phyloP scores from a whole-genome alignment of 1,140 invertebrate species.

The Homalodisca vitripennis region DNA sequence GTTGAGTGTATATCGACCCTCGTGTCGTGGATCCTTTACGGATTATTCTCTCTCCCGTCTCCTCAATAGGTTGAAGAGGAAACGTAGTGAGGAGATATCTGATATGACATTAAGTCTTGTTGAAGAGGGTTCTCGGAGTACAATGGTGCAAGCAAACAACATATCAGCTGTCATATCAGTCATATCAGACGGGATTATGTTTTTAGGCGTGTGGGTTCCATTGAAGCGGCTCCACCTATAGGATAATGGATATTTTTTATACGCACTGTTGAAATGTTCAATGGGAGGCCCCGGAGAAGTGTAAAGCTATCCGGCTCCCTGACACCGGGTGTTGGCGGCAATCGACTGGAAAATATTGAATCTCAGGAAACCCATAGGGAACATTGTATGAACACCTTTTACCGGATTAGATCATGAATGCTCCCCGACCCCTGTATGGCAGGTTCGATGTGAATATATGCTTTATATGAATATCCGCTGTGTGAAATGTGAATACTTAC shows the following conservation, averaged over 20 bases:
- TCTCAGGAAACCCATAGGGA: no score
- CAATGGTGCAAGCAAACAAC: background rate
- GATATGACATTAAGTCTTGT: constrained; percentile 1
- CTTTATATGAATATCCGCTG: no score
- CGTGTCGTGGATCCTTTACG: no score
- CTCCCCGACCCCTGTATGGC: no score
- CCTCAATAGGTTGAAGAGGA: background rate
- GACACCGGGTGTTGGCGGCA: background rate
- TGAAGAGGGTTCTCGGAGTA: constrained; percentile 11
- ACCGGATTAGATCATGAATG: no score
- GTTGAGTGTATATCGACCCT: no score
- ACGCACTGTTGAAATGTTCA: background rate
- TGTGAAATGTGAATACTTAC: no score
- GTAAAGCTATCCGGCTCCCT: background rate
- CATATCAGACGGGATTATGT: constrained; percentile 18
- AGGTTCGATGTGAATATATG: no score
- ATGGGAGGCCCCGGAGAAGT: background rate
- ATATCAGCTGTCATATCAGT: constrained; percentile 25
- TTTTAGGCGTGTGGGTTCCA: constrained; percentile 16
- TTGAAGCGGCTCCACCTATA: background rate
- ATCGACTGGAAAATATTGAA: constrained; percentile 14
- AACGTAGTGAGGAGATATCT: background rate
- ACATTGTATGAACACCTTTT: no score
- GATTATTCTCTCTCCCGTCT: background rate
- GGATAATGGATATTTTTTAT: constrained; percentile 19